Base-by-base conservation (phyloP, 2,888 invertebrate species). In the Rhaphigaster nebulosa region DNA sequence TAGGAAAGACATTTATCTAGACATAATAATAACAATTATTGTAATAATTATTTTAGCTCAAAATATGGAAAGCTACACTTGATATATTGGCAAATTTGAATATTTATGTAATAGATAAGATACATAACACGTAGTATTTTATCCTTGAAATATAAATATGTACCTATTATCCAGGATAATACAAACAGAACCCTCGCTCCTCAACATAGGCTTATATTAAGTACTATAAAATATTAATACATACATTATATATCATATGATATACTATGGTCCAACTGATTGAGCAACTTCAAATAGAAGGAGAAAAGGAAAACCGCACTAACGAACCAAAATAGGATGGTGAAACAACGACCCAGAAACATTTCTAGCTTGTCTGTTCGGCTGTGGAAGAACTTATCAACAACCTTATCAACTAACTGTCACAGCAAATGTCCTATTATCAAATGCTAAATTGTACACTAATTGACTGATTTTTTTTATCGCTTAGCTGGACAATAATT, bases 261-360 rank as follows among this genome's bases (percentile, higher is more conserved):
- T 4, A n/a, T 15, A 45, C 84, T 84, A 84, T 84, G 15, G 13
- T 50, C 26, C 15, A 84, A n/a, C 45, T 84, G 45, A n/a, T 84
- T n/a, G 4, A 84, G 45, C 20, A 41, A 84, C 45, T 50, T 84
- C n/a, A 84, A 41, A 26, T 84, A 84, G n/a, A 84, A 45, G 45
- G 38, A 50, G 18, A 45, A 18, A 6, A 84, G 84, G 18, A 84
- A n/a, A 26, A 50, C 26, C 45, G n/a, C 26, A n/a, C 84, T 84
- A 38, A 84, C 5, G 45, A 84, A n/a, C 84, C 84, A 84, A n/a
- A 84, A 45, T 8, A 84, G 45, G 20, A n/a, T 4, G 26, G 41
- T 84, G 84, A 84, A 45, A n/a, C 84, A 45, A n/a, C 45, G 41
- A 41, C 45, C 84, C n/a, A 84, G n/a, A 45, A 84, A 45, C 45